These are phyloP conservation scores for Calcarius lapponicus DNA, from an alignment of 2,797 vertebrate species.

Conservation along the genomic window DNA sequence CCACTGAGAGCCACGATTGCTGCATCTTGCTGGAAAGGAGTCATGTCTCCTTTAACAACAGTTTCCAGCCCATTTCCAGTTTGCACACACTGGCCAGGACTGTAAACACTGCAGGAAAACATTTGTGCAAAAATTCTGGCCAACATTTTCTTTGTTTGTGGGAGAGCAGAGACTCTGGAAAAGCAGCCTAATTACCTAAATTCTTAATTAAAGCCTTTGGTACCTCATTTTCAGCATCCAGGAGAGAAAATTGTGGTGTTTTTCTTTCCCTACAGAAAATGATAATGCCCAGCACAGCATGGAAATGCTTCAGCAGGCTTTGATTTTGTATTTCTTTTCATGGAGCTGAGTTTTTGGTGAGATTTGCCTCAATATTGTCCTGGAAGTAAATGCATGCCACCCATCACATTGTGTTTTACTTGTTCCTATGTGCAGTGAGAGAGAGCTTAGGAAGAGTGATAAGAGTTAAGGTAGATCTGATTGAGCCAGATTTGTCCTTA, in stretches of 20 bases:
- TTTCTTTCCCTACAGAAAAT: background rate
- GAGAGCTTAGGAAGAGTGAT: background rate
- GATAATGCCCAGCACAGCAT: background rate
- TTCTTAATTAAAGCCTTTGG: constrained; percentile 13
- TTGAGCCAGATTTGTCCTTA: background rate
- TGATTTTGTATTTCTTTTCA: background rate
- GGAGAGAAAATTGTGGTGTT: background rate
- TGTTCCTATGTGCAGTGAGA: background rate
- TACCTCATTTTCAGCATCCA: background rate
- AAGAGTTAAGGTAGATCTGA: background rate
- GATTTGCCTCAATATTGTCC: background rate
- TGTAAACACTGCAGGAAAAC: constrained; percentile 36
- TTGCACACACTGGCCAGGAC: background rate
- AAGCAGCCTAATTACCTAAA: constrained; percentile 4
- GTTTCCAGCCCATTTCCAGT: constrained; percentile 44
- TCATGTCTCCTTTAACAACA: background rate
- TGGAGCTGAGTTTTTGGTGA: background rate
- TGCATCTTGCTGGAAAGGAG: background rate
- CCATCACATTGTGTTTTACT: fast-evolving
- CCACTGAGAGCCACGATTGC: background rate
- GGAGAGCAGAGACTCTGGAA: background rate
- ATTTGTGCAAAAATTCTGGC: constrained; percentile 6
- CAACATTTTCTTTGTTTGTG: background rate
- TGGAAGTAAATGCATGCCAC: background rate
- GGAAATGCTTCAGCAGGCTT: background rate